phyloP scores from a whole-genome alignment of 2,797 vertebrate genomes.

The Champsocephalus esox region DNA sequence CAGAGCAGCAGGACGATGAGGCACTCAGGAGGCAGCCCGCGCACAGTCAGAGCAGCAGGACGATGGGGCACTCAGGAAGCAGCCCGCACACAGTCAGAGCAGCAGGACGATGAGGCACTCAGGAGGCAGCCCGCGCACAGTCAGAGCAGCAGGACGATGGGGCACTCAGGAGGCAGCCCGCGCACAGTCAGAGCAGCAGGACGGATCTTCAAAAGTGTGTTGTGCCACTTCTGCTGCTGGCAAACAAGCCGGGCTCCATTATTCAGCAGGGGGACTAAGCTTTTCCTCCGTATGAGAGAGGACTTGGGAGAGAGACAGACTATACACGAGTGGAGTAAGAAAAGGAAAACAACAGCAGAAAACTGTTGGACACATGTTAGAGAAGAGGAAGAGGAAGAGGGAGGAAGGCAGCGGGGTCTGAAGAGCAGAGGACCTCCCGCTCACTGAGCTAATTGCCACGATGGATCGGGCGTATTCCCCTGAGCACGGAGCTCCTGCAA shows the following conservation, averaged over 20 bases:
- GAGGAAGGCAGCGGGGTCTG: slow-evolving; percentile 27
- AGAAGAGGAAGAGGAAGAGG: background rate
- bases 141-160: no score
- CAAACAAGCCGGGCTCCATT: slow-evolving; percentile 58
- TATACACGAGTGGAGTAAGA: background rate
- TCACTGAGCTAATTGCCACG: slow-evolving; percentile 65
- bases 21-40: no score
- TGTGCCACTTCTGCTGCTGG: slow-evolving; percentile 47
- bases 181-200: slow-evolving; percentile 35
- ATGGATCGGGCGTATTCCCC: slow-evolving; percentile 65
- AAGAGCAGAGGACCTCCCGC: slow-evolving; percentile 32
- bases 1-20: no score
- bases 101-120: no score
- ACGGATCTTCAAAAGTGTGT: slow-evolving; percentile 63
- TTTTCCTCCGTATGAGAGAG: background rate
- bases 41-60: no score
- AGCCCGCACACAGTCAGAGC: no score
- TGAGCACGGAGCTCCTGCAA: slow-evolving; percentile 46
- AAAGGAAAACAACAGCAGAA: slow-evolving; percentile 11
- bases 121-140: no score
- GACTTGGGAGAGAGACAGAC: background rate
- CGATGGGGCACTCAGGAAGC: no score
- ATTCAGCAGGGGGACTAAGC: slow-evolving; percentile 50
- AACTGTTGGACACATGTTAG: background rate
- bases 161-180: slow-evolving; percentile 30